A percentile compares a stretch with the other conserved stretches of the same genome.
phyloP scores from a whole-genome alignment of 2,113 vertebrate genomes.

The Tricholaema leucomelas region DNA sequence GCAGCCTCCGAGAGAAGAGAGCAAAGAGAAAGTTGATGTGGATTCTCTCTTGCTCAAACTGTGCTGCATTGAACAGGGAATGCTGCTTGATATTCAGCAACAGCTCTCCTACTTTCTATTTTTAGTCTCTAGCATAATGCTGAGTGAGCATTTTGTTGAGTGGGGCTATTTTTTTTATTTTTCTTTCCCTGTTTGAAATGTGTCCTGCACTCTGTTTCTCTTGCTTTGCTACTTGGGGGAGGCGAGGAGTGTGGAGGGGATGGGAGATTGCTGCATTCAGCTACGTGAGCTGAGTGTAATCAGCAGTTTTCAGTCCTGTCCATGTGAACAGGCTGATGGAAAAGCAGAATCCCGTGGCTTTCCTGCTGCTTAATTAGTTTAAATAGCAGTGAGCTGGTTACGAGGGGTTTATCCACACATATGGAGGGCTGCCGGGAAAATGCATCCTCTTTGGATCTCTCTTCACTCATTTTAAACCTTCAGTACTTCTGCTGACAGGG shows the following conservation, averaged over 20 bases:
- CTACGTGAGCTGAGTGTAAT: constrained; percentile 3
- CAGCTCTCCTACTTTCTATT: constrained; percentile 49
- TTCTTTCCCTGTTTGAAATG: not conserved
- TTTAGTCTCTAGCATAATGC: constrained; percentile 41
- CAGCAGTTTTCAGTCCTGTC: not conserved
- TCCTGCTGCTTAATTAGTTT: constrained; percentile 50
- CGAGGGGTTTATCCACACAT: not conserved
- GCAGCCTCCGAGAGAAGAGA: not conserved
- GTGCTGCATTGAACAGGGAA: not conserved
- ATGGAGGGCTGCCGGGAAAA: constrained; percentile 7
- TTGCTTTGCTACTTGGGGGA: not conserved
- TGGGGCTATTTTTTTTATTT: not conserved
- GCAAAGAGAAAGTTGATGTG: not conserved
- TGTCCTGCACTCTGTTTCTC: constrained; percentile 32
- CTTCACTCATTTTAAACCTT: not conserved
- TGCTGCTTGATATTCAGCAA: constrained; percentile 35
- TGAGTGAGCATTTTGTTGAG: constrained; percentile 48
- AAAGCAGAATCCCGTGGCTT: not conserved
- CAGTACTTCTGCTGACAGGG: not conserved
- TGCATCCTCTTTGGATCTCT: not conserved
- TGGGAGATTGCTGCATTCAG: not conserved
- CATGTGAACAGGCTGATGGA: not conserved
- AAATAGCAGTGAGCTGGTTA: constrained; percentile 5
- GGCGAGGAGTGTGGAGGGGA: not conserved
- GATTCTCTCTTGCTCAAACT: not conserved